Base-by-base conservation (phyloP, 1,140 invertebrate species). In the Mycetomoellerius zeteki region DNA sequence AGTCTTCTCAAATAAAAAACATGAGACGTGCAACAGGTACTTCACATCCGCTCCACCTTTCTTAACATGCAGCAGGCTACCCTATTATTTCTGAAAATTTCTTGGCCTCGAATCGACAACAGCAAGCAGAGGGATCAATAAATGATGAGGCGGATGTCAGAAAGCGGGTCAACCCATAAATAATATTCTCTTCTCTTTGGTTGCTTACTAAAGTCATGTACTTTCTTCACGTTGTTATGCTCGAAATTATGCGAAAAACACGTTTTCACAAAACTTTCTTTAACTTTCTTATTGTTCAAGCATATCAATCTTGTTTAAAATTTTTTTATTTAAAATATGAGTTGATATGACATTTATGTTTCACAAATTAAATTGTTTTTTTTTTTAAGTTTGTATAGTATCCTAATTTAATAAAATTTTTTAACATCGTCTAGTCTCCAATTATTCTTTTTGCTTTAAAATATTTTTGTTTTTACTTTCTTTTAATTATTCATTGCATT, bases 11-110 rank as follows among this genome's bases (percentile, higher is more conserved):
- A 78, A 77, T 89, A 90, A 90, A 84, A 90, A 90, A 87, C 73
- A 62, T 47, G 54, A 84, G 56, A 84, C 62, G 75, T 21, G 89
- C 89, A 90, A 89, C 89, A 90, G 89, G 88, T 90, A 76, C 72
- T 33, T 76, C 27, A 84, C 37, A 60, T 84, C 37, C 69, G 69
- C n/a, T 73, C 27, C 37, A 84, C 54, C 37, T 84, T 84, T 75
- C 69, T 75, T 84, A 84, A 62, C 54, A 84, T 75, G 37, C 54
- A 62, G 69, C 54, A 84, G 80, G 14, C 54, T 37, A 30, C 14
- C 14, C 37, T 19, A 75, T 75, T 84, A 84, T 84, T 84, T 84
- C 54, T 60, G 24, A 75, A 84, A 84, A 84, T 84, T 73, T 84
- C 69, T 60, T 75, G 37, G 37, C 37, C 5, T 14, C 7, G 80